Base-by-base conservation (phyloP, 2,797 vertebrate genomes). In the Melopsittacus undulatus region DNA sequence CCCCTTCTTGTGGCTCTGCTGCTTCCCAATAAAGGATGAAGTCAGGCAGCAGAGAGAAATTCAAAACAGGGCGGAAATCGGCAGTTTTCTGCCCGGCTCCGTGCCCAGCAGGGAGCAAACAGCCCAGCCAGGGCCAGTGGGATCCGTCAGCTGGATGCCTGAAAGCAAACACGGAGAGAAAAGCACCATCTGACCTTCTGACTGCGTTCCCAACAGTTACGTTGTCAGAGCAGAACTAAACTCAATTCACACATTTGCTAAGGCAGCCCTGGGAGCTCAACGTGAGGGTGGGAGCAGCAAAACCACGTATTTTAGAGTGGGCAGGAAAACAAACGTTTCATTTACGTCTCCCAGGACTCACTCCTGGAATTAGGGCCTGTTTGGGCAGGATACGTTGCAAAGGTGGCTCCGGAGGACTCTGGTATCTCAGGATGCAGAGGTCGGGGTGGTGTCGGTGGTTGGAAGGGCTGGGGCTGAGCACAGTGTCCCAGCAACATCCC, bases 111-210 rank as follows among this genome's bases (percentile, higher is more conserved):
- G 79, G 43, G 69, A 86, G 59, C 89, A 74, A 90, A 91, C 75
- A 90, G 87, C 93, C 51, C 69, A 21, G 91, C 54, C 64, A 90
- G 96, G 92, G 94, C 92, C 73, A 51, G 81, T 2, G 29, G 84
- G 48, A 64, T 79, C 92, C 12, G 56, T 30, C 90, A 94, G 90
- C 80, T 91, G 85, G 87, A 24, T 90, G 95, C 91, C 89, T 91
- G 73, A 83, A 23, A 92, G 95, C 94, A 96, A 96, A 96, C 77
- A 94, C 72, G 5, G 72, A 0, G 5, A 88, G 87, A 38, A 56
- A 69, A 26, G 70, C 79, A 90, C 88, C 94, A 85, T 91, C 89
- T 96, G 96, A 94, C 90, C 85, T 80, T 82, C 85, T 59, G 88
- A 74, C 0, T 2, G 49, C 13, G 15, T 32, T 94, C 89, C 84